Conservation (phyloP, 1,140 invertebrate genomes). For the Amyelois transitella region DNA sequence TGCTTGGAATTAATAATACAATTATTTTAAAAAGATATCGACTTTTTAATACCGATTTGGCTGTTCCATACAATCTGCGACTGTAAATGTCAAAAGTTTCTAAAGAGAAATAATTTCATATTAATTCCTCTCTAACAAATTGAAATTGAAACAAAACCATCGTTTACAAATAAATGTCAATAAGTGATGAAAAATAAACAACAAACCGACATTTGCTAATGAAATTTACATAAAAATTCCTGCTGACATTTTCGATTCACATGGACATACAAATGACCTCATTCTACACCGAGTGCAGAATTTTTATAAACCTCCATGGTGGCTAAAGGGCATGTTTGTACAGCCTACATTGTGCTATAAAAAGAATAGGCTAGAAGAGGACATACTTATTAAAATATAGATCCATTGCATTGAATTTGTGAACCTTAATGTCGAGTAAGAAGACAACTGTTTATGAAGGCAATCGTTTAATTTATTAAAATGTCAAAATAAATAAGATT, state of each 20-base stretch:
- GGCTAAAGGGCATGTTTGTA: conserved; percentile 6
- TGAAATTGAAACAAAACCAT: not conserved
- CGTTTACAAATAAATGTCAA: not conserved
- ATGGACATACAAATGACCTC: conserved; percentile 10
- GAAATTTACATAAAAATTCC: conserved; percentile 10
- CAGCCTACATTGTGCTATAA: not conserved
- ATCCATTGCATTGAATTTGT: no score
- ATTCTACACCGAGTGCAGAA: not conserved
- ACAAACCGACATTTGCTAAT: conserved; percentile 5
- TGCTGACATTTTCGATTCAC: conserved; percentile 3
- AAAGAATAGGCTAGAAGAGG: no score
- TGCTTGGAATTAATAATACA: no score
- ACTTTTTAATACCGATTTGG: no score
- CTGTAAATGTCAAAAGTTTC: no score
- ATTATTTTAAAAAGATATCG: no score
- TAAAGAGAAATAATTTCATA: not conserved
- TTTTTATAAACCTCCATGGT: conserved; percentile 6
- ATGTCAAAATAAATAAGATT: no score
- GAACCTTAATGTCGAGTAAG: no score
- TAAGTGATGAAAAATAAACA: conserved; percentile 3
- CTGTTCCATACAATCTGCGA: no score
- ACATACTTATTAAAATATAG: no score
- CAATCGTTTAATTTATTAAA: no score
- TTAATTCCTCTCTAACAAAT: not conserved
- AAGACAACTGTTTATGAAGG: no score